Evolutionary conservation across 2,797 vertebrate species (phyloP).

Genomic region (Caiman crocodilus): DNA sequence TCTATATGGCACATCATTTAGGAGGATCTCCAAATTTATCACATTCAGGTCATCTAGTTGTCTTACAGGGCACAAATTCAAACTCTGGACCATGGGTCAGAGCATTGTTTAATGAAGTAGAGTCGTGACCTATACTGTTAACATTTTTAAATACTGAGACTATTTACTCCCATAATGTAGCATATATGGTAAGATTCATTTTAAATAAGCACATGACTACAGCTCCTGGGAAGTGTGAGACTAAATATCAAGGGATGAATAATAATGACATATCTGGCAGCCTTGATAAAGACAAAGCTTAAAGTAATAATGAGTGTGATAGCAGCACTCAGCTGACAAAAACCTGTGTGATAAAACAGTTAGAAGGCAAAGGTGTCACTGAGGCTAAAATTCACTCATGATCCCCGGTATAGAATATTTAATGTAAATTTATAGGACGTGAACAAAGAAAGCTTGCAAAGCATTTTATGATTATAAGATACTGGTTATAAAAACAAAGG

Average conservation of each 20-base stretch:
- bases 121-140: neutral
- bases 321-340: neutral
- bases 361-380: neutral
- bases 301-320: conserved; percentile 18
- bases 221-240: neutral
- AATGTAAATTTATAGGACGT: neutral
- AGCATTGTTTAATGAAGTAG: neutral
- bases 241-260: conserved; percentile 6
- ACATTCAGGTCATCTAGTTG: conserved; percentile 16
- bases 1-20: neutral
- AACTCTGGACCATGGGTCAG: neutral
- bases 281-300: conserved; percentile 27
- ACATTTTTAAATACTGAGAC: conserved; percentile 8
- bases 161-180: neutral
- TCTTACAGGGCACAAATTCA: neutral
- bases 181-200: neutral
- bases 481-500: neutral
- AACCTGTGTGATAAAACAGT: conserved; percentile 10
- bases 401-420: neutral
- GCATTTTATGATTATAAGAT: neutral
- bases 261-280: conserved; percentile 15
- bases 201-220: conserved; percentile 33
- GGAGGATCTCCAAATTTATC: conserved; percentile 36
- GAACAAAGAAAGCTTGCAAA: neutral
- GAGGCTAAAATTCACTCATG: conserved; percentile 15